Evolutionary conservation across 2,797 vertebrate genomes (phyloP), one percentile per base, ranked within the genome.

Genomic region (Distichodus sexfasciatus): DNA sequence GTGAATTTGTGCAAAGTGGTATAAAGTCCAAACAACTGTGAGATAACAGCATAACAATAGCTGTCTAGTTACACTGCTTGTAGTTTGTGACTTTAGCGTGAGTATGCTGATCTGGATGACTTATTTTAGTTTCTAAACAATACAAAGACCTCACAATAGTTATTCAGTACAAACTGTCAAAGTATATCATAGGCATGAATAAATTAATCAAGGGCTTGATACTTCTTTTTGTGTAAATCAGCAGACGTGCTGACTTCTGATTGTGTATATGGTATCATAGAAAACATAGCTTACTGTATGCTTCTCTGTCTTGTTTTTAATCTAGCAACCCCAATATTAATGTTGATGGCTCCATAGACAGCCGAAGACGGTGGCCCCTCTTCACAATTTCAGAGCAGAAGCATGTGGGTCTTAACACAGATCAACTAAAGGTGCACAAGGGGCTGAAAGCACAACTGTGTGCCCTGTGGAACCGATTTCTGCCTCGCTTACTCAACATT

Each of bases 401-500:
- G 71, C 91, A 94, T 0, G 88, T 93, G 6, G 86, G 84, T 44
- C 88, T 96, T 55, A 94, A 94, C 74, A 90, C 89, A 4, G 90
- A 89, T 51, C 87, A 89, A 0, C 31, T 93, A 66, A 92, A 91
- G 77, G 86, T 93, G 65, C 87, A 92, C 72, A 90, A 87, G 64
- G 94, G 94, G 26, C 86, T 96, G 59, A 86, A 89, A 80, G 89
- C 88, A 76, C 95, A 97, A 85, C 86, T 92, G 78, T 97, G 95
- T 66, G 94, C 93, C 44, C 93, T 97, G 85, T 97, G 95, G 95
- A 96, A 94, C 79, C 92, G 90, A 31, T 97, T 96, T 81, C 86
- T 96, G 15, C 95, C 95, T 65, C 94, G 93, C 59, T 84, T 96
- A 41, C 93, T 96, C 81, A 95, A 95, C 70, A 93, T 93, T 75